These are phyloP conservation scores for Xylota segnis DNA, from an alignment of 2,888 invertebrate species.

Conservation along the genomic window DNA sequence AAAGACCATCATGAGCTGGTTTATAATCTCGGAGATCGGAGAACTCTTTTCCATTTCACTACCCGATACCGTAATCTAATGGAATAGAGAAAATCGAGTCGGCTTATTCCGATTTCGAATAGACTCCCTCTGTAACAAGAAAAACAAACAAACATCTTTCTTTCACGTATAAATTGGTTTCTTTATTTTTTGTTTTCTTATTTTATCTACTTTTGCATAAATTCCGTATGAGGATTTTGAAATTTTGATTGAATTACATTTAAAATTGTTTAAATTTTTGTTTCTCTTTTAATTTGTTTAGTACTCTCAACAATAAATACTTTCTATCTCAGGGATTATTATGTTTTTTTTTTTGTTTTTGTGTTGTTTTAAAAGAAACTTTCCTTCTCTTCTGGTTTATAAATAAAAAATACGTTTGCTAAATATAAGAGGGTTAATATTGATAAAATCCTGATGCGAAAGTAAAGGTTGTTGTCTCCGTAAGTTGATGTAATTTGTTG, in stretches of 20 bases:
- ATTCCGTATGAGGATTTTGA: slow-evolving; percentile 45
- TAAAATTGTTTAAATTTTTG: slow-evolving; percentile 39
- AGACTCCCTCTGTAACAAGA: neutral
- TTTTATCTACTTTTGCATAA: slow-evolving; percentile 71
- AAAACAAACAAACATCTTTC: neutral
- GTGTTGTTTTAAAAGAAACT: slow-evolving; percentile 21
- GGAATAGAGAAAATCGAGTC: no score
- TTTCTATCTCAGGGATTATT: slow-evolving; percentile 51
- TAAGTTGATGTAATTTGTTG: slow-evolving; percentile 12
- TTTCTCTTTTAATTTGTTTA: slow-evolving; percentile 42
- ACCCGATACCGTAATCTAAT: no score
- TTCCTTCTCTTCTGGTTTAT: slow-evolving; percentile 32
- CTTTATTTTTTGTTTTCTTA: slow-evolving; percentile 61
- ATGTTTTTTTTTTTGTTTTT: no score
- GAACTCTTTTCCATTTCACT: no score
- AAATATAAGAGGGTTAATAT: slow-evolving; percentile 62
- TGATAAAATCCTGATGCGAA: slow-evolving; percentile 64
- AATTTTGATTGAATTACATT: slow-evolving; percentile 65
- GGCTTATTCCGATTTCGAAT: no score
- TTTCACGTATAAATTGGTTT: slow-evolving; percentile 73
- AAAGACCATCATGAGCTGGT: no score
- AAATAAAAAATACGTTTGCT: slow-evolving; percentile 68
- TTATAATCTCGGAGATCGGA: no score
- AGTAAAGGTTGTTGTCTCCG: slow-evolving; percentile 14
- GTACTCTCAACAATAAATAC: slow-evolving; percentile 57